Conservation (phyloP, 1,140 invertebrate species). For the Drosophila lacertosa region DNA sequence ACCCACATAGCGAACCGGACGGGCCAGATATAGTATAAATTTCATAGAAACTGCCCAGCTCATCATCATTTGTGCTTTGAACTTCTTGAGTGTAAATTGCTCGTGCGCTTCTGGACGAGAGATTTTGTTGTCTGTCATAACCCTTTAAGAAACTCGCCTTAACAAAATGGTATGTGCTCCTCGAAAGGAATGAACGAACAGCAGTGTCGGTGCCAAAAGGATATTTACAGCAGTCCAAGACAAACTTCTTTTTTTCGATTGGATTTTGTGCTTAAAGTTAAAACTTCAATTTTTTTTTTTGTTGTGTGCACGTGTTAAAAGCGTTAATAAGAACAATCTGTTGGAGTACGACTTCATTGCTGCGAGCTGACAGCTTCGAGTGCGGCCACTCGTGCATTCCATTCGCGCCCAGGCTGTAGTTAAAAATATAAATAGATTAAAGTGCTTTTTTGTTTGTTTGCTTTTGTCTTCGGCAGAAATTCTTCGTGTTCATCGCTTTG, state of each 20-base stretch:
- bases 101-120: slow-evolving; percentile 72
- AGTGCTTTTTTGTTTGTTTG: slow-evolving; percentile 14
- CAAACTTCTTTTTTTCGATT: too few species aligned
- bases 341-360: slow-evolving; percentile 43
- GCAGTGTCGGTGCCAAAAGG: slow-evolving; percentile 18
- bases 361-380: slow-evolving; percentile 50
- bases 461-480: slow-evolving; percentile 65
- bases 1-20: slow-evolving; percentile 65
- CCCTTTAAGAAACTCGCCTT: slow-evolving; percentile 14
- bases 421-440: too few species aligned
- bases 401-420: slow-evolving; percentile 28
- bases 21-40: slow-evolving; percentile 81
- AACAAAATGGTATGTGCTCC: slow-evolving; percentile 73
- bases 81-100: slow-evolving; percentile 83
- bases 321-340: neutral
- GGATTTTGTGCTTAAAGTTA: too few species aligned
- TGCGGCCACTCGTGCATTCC: slow-evolving; percentile 44
- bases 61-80: slow-evolving; percentile 84
- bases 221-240: too few species aligned
- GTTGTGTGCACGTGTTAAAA: neutral
- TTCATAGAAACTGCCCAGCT: slow-evolving; percentile 74
- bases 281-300: too few species aligned
- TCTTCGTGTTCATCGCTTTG: slow-evolving; percentile 66
- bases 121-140: slow-evolving; percentile 56
- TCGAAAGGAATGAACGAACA: slow-evolving; percentile 34